Evolutionary conservation across 2,888 invertebrate genomes (phyloP), one percentile per base, ranked within the genome.

Genomic region (Koerneria pararmatus): DNA sequence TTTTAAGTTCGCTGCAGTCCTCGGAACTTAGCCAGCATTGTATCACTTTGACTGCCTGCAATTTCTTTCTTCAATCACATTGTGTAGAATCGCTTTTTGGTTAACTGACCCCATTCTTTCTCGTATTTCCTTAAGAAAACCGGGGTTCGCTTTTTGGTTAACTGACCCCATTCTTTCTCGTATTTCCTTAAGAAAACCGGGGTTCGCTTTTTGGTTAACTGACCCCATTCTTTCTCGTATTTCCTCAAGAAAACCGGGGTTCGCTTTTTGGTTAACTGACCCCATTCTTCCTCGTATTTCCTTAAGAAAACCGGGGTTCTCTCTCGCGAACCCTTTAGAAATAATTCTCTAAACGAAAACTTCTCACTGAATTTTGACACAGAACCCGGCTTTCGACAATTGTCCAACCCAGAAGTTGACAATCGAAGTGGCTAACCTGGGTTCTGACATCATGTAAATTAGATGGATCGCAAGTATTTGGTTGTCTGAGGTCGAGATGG

Each of bases 401-500:
- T n/a, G n/a, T n/a, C n/a, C n/a, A n/a, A n/a, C n/a, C n/a, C n/a
- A n/a, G n/a, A n/a, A n/a, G n/a, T n/a, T n/a, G n/a, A n/a, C n/a
- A 41, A 41, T 8, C 41, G 19, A 8, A 41, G 41, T 19, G 19
- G 41, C 19, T n/a, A n/a, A 67, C 72, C 70, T 76, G 74, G 57
- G 64, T 74, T 41, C 76, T 65, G 32, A 76, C 76, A 24, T 70
- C 71, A 31, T 64, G 65, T 3, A 82, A 72, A 3, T 78, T 75
- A 29, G 72, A 71, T 3, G 81, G 78, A 69, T 83, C 83, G 54
- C 77, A 78, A 2, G 71, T 71, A 58, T 81, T 82, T 11, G 78
- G 76, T 31, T 69, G 70, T n/a, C 83, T 72, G 8, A 83, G 76
- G 58, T 83, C 83, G 15, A 83, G 69, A 67, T 83, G 83, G 70